Evolutionary conservation across 2,113 vertebrate species (phyloP).

Genomic region (Hystrix cristata): DNA sequence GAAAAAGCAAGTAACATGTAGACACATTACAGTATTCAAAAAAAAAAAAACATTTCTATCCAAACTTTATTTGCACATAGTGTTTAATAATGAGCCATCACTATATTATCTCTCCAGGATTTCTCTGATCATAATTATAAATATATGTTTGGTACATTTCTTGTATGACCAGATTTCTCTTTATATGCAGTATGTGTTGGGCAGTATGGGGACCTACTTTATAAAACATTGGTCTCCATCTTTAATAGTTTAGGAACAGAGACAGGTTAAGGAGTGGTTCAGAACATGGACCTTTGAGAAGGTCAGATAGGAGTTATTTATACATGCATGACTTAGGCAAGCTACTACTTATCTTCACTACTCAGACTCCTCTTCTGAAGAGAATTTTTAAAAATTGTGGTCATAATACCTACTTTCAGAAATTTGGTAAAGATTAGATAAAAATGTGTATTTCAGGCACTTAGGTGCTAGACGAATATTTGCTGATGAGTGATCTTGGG

Average conservation of each 20-base stretch:
- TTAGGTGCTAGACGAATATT: constrained; percentile 59
- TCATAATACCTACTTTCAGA: neutral
- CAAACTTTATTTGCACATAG: neutral
- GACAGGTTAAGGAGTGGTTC: neutral
- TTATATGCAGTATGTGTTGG: neutral
- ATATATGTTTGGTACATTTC: neutral
- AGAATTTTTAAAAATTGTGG: neutral
- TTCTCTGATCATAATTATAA: neutral
- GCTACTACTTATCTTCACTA: neutral
- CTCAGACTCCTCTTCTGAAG: neutral
- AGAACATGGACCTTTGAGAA: neutral
- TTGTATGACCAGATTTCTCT: neutral
- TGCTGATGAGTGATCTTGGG: neutral
- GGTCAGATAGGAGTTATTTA: neutral
- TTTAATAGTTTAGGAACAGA: neutral
- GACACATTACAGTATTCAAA: neutral
- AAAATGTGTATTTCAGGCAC: neutral
- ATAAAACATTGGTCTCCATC: neutral
- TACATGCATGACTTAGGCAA: neutral
- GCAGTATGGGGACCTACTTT: neutral
- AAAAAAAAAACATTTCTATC: neutral
- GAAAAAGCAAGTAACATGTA: neutral
- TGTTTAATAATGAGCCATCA: neutral
- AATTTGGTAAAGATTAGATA: neutral
- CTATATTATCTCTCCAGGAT: neutral